A percentile compares a stretch with the other conserved stretches of the same genome.
Conservation (phyloP, 2,797 vertebrate species). For the Buphagus erythrorhynchus region DNA sequence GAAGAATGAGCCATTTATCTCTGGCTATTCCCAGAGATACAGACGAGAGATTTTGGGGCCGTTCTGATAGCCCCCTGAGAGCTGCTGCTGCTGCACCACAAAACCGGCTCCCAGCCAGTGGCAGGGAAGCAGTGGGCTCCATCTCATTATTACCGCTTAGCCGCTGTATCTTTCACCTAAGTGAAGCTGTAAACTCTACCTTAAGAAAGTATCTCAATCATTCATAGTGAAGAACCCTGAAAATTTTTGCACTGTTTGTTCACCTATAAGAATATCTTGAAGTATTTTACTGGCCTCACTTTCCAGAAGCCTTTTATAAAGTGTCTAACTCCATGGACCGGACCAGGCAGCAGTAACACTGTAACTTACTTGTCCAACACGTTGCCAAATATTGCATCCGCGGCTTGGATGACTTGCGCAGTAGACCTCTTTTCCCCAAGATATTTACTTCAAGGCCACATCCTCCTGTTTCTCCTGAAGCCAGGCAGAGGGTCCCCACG, state of each 20-base stretch:
- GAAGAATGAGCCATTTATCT: neutral
- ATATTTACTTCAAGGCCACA: neutral
- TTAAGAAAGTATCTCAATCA: neutral
- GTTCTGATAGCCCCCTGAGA: neutral
- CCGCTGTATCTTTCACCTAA: neutral
- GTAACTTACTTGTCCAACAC: neutral
- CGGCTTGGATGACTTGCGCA: neutral
- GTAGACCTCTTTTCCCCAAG: neutral
- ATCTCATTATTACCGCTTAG: neutral
- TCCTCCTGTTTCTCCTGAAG: neutral
- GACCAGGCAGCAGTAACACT: neutral
- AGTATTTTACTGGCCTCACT: neutral
- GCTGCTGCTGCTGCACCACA: neutral
- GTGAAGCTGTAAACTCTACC: neutral
- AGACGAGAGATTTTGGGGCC: neutral
- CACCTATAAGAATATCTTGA: neutral
- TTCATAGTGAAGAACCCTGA: neutral
- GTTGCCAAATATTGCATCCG: neutral
- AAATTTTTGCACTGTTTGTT: neutral
- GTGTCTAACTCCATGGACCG: accelerated
- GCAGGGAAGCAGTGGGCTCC: neutral
- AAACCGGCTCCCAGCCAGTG: neutral
- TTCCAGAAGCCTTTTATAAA: neutral
- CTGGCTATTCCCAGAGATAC: neutral
- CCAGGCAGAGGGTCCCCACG: neutral